A percentile compares a stretch with the other conserved stretches of the same genome.
phyloP scores from a whole-genome alignment of 2,888 invertebrate genomes.

The Agriopis aurantiaria region DNA sequence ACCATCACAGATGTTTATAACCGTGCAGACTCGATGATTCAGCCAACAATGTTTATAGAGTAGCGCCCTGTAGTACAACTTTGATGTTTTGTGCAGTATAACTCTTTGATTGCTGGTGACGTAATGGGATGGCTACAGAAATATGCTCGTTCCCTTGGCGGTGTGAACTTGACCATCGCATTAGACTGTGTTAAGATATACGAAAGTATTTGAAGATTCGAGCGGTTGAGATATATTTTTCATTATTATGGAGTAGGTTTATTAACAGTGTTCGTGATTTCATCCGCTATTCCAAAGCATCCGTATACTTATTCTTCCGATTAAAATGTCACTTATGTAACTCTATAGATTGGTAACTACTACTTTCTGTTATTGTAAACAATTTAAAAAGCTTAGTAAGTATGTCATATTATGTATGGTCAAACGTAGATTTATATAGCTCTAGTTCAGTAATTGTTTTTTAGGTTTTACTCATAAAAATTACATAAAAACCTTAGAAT shows the following conservation, averaged over 20 bases:
- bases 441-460: no score
- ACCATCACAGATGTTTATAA: conserved; percentile 43
- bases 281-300: no score
- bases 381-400: no score
- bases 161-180: conserved; percentile 10
- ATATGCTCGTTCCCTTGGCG: conserved; percentile 11
- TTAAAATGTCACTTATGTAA: no score
- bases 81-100: conserved; percentile 52
- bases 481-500: no score
- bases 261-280: not conserved
- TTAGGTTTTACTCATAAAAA: no score
- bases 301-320: no score
- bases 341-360: no score
- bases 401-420: no score
- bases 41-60: conserved; percentile 38
- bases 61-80: conserved; percentile 51
- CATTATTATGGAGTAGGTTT: not conserved
- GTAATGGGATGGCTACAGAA: not conserved
- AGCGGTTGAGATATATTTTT: not conserved
- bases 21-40: conserved; percentile 39
- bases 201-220: not conserved
- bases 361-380: no score
- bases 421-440: no score
- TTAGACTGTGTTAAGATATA: not conserved
- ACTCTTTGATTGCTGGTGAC: conserved; percentile 28